Evolutionary conservation across 2,888 invertebrate species (phyloP), one percentile per base, ranked within the genome.

Genomic region (Cosmorhoe ocellata): DNA sequence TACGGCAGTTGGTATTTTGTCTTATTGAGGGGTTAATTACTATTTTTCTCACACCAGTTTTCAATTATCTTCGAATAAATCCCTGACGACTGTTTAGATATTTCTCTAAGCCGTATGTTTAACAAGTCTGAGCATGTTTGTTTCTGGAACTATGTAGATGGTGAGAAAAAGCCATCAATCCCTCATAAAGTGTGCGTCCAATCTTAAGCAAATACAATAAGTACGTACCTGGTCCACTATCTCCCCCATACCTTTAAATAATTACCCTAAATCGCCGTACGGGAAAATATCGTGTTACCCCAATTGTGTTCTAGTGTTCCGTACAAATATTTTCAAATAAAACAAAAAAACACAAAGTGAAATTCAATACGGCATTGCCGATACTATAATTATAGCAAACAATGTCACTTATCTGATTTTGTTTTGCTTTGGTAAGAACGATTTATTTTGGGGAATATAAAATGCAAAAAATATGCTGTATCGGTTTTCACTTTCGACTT

Each of bases 331-430:
- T 77, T 80, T 80, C 14, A 24, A 52, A 46, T 38, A 52, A 46
- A 51, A 41, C 39, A 51, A 44, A 59, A 67, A 74, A 64, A n/a
- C n/a, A 79, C 71, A 71, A 66, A 53, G 36, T 47, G 83, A 68
- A 82, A 84, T 51, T 31, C 50, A 69, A 84, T 63, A 69, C 61
- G 57, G 59, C 34, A 34, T 42, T 40, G 62, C 45, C 74, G 79
- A 81, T 82, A 80, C 74, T 67, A 78, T 84, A 84, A 84, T 84
- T 82, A 80, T 61, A 61, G 58, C 76, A 81, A 84, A 84, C 82
- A 84, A 83, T 76, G 76, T 64, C 69, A 72, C 71, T 62, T 78
- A 81, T 81, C 79, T 63, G 72, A 71, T 69, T 43, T 53, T 47
- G 63, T 60, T n/a, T 54, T 65, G 59, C 55, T 76, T 71, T 64